A percentile compares a stretch with the other conserved stretches of the same genome.
Conservation (phyloP, 1,140 invertebrate species). For the Antheraea mylitta region DNA sequence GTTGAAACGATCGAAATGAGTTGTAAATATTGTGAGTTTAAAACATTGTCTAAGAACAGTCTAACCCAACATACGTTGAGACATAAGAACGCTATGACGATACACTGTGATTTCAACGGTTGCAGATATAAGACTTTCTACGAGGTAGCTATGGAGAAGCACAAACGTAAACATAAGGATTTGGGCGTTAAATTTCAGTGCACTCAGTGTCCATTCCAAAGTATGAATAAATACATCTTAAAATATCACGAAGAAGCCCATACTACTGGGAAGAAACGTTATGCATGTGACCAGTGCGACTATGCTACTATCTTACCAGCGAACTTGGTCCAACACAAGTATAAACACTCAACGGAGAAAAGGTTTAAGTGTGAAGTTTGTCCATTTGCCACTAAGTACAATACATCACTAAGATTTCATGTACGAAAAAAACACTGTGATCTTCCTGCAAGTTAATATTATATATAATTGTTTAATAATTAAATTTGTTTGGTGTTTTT, state of each 20-base stretch:
- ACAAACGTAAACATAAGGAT: constrained; percentile 55
- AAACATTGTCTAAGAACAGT: constrained; percentile 46
- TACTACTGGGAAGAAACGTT: constrained; percentile 58
- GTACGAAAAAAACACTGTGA: constrained; percentile 74
- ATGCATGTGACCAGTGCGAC: constrained; percentile 63
- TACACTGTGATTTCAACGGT: constrained; percentile 52
- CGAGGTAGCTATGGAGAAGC: constrained; percentile 62
- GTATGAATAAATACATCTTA: constrained; percentile 70
- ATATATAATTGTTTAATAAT: constrained; percentile 49
- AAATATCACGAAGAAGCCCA: constrained; percentile 70
- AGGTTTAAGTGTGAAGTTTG: constrained; percentile 70
- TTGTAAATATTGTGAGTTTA: constrained; percentile 64
- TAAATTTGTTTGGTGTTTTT: constrained; percentile 54
- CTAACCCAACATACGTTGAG: constrained; percentile 64
- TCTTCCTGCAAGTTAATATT: constrained; percentile 59
- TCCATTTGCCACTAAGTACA: constrained; percentile 71
- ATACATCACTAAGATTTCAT: constrained; percentile 68
- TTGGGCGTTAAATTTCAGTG: constrained; percentile 64
- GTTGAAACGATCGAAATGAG: constrained; percentile 36
- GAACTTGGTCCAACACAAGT: constrained; percentile 67
- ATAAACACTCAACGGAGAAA: constrained; percentile 67
- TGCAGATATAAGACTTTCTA: constrained; percentile 67
- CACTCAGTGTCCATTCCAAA: constrained; percentile 58
- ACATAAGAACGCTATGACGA: constrained; percentile 60
- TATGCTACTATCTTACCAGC: constrained; percentile 65